phyloP scores from a whole-genome alignment of 1,140 invertebrate species.

The Antheraea pernyi region DNA sequence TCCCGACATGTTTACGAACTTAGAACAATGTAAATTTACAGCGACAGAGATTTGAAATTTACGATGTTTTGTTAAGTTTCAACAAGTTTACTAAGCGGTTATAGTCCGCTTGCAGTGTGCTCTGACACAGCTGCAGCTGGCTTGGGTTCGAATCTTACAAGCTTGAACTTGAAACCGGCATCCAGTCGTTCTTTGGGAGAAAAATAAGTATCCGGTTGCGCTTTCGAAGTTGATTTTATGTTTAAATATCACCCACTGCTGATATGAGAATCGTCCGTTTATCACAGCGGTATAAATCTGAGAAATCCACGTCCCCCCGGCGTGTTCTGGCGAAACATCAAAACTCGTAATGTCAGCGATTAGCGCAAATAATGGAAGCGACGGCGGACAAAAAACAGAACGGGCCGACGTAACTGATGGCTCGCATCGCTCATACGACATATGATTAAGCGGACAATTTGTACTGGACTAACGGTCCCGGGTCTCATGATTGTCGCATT shows the following conservation, averaged over 20 bases:
- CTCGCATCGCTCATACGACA: constrained; percentile 32
- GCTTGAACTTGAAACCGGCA: too few species aligned
- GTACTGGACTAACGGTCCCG: constrained; percentile 30
- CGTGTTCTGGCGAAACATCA: constrained; percentile 19
- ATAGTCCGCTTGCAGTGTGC: too few species aligned
- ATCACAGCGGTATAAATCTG: background rate
- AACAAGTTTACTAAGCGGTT: too few species aligned
- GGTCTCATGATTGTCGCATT: constrained; percentile 1
- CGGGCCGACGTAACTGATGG: constrained; percentile 26
- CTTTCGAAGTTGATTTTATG: too few species aligned
- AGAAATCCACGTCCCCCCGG: background rate
- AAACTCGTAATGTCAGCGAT: constrained; percentile 31
- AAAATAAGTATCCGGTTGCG: too few species aligned
- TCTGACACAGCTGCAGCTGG: too few species aligned
- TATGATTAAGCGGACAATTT: constrained; percentile 47
- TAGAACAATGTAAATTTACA: background rate
- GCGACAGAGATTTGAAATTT: too few species aligned
- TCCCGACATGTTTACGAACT: background rate
- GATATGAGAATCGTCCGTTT: too few species aligned
- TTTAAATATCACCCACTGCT: too few species aligned
- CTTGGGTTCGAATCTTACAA: too few species aligned
- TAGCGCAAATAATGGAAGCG: constrained; percentile 22
- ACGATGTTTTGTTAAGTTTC: too few species aligned
- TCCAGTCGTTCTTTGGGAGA: too few species aligned
- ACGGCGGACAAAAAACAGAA: constrained; percentile 33